These are phyloP conservation scores for Cylindroiulus punctatus DNA, from an alignment of 2,888 invertebrate species.

Conservation along the genomic window DNA sequence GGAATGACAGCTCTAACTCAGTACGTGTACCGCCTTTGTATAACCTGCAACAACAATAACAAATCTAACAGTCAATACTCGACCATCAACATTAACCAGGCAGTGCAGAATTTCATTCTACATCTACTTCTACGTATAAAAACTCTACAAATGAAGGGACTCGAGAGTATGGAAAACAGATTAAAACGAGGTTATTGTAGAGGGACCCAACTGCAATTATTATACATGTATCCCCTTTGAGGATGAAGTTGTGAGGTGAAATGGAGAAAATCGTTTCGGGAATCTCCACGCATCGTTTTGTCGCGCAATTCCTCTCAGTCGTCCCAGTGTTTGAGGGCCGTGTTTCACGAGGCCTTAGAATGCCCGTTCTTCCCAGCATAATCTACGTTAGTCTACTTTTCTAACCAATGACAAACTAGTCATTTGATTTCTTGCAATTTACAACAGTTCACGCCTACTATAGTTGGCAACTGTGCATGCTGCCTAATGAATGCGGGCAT, in stretches of 20 bases:
- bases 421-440: neutral
- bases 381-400: neutral
- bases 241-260: neutral
- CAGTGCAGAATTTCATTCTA: neutral
- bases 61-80: slow-evolving; percentile 42
- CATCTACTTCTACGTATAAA: slow-evolving; percentile 5
- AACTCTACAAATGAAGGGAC: slow-evolving; percentile 1
- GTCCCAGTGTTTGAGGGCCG: neutral
- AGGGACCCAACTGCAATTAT: neutral
- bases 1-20: neutral
- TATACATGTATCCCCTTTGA: neutral
- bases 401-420: neutral
- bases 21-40: slow-evolving; percentile 12
- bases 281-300: neutral
- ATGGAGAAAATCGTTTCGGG: neutral
- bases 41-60: slow-evolving; percentile 12
- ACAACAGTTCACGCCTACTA: neutral
- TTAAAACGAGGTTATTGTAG: neutral
- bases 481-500: neutral
- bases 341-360: neutral
- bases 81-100: slow-evolving; percentile 1
- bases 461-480: neutral
- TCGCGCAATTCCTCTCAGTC: neutral
- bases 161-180: neutral
- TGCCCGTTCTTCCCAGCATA: neutral